Percentiles rank a stretch among this genome's conserved stretches.
These are phyloP conservation scores for Melinaea marsaeus DNA, from an alignment of 2,888 invertebrate genomes.

Conservation along the genomic window DNA sequence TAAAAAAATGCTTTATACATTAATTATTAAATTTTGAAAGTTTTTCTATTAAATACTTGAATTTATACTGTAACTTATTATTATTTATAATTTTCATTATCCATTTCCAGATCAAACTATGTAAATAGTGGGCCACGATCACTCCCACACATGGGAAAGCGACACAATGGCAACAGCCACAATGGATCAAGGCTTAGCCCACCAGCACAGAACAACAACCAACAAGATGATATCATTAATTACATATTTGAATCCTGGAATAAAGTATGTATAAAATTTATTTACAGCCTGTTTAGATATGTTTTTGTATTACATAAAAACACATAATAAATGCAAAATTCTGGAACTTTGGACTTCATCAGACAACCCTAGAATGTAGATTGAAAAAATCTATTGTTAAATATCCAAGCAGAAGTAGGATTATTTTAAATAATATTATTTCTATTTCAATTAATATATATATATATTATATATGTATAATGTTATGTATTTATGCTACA, in stretches of 20 bases:
- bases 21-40: too few relatives aligned
- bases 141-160: conserved; percentile 65
- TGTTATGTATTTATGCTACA: too few relatives aligned
- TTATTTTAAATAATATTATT: too few relatives aligned
- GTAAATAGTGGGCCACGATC: conserved; percentile 68
- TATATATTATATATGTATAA: too few relatives aligned
- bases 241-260: conserved; percentile 89
- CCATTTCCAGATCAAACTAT: conserved; percentile 61
- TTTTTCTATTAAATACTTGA: too few relatives aligned
- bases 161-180: conserved; percentile 50
- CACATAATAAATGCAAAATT: too few relatives aligned
- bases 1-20: neutral
- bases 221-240: conserved; percentile 88
- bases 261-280: conserved; percentile 63
- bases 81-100: neutral
- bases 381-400: too few relatives aligned
- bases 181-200: conserved; percentile 60
- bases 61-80: neutral
- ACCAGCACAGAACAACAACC: conserved; percentile 59
- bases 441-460: too few relatives aligned
- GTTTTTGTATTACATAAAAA: too few relatives aligned
- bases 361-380: too few relatives aligned
- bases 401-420: too few relatives aligned
- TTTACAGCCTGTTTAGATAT: neutral
- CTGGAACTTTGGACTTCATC: too few relatives aligned